Base-by-base conservation (phyloP, 2,113 vertebrate species). In the Gymnarchus niloticus region DNA sequence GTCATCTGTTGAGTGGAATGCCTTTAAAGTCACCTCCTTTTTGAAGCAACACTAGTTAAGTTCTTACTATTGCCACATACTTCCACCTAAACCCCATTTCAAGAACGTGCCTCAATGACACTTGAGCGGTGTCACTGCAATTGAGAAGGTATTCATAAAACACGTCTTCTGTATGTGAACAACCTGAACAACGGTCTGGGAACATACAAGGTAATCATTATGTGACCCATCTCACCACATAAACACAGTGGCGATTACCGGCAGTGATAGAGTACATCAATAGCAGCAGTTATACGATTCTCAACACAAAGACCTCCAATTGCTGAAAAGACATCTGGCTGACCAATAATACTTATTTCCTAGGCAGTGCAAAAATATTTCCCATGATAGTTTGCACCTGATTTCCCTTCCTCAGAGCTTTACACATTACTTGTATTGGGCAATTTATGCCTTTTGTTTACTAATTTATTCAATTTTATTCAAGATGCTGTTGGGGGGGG, bases 361-460 rank as follows among this genome's bases (percentile, higher is more conserved):
- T 3, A 37, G 44, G 44, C 3, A 17, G 46, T 48, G 21, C 17
- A 19, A 10, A 77, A 78, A 78, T 17, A 48, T 9, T 78, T 78
- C 76, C 23, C 21, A 37, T 3, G 76, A 78, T n/a, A 33, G 21
- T 78, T n/a, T 46, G 8, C 23, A 78, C 37, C 44, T 17, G 6
- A 78, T 44, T 44, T 19, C 44, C 46, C 37, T 48, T 48, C 33
- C 21, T 48, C 46, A 7, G 7, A 78, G 23, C 76, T 41, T 48
- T 46, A 48, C 21, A n/a, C 52, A 78, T 78, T 41, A 78, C 41
- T 78, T 78, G 17, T 46, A 78, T 90, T 86, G 89, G 91, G 92
- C 90, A 90, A 93, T 92, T 92, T 86, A 89, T 94, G 92, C 93
- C 92, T 90, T 92, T 94, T 94, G 93, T 85, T 17, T 65, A 59